Percentiles rank a stretch among this genome's conserved stretches.
Conservation (phyloP, 92 coral and sea anemone genomes). For the Meandrina meandrites region DNA sequence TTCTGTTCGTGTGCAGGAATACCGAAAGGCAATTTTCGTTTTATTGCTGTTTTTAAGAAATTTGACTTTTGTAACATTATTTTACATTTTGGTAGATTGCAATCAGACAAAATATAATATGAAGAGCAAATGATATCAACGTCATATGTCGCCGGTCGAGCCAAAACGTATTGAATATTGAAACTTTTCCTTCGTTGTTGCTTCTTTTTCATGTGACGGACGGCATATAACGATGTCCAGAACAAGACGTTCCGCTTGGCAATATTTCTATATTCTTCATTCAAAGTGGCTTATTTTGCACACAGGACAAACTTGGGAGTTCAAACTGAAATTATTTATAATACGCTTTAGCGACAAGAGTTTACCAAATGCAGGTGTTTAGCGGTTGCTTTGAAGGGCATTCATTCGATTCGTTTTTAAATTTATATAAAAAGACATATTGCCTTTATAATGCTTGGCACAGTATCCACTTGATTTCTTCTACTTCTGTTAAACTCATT, state of each 20-base stretch:
- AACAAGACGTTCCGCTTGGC: background rate
- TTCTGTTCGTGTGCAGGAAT: background rate
- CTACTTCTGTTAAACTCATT: background rate
- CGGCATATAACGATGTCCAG: background rate
- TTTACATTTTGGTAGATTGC: background rate
- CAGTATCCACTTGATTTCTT: background rate
- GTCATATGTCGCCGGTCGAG: background rate
- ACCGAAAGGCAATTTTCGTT: background rate
- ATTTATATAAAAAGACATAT: background rate
- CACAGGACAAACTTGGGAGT: background rate
- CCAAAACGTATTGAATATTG: too few relatives aligned
- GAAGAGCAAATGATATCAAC: background rate
- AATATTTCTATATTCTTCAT: background rate
- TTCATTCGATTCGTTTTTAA: too few relatives aligned
- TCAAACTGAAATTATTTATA: background rate
- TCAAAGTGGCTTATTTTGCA: background rate
- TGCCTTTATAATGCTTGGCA: background rate
- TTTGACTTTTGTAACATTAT: background rate
- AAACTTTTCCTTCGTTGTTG: background rate
- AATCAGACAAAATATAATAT: background rate
- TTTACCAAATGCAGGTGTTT: background rate
- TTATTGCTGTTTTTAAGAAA: background rate
- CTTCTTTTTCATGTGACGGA: background rate
- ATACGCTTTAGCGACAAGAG: background rate
- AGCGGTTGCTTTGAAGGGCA: background rate